Base-by-base conservation (phyloP, 1,140 invertebrate genomes). In the Caerostris darwini region DNA sequence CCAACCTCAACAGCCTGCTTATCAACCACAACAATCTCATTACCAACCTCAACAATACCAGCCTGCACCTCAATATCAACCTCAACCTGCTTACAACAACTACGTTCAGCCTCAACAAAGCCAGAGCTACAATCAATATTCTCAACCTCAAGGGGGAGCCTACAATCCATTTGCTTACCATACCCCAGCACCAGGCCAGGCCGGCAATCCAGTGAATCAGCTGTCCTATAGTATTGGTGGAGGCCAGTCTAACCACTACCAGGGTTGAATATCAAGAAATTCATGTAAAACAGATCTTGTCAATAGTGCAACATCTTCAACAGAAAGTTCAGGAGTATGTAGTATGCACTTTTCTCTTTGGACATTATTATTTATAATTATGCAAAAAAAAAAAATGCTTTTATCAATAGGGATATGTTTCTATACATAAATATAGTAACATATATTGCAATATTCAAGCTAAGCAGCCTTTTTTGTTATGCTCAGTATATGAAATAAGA, bases 31-130 rank as follows among this genome's bases (percentile, higher is more conserved):
- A 57, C 92, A 85, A 6, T 61, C 85, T 67, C 87, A 88, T 56
- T 19, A 93, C 14, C 34, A 85, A 5, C 82, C 82, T 3, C 82
- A 56, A 58, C 83, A 93, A 56, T 67, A 86, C 54, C 85, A 77
- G n/a, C 82, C 83, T 14, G 17, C 81, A 3, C 67, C 56, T 19
- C 91, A 93, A 19, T 93, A 92, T 77, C 90, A 91, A 12, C 90
- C 90, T 3, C 90, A 92, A 14, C 81, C 90, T 5, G 54, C n/a
- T 19, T 92, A 92, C 81, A 93, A 93, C 92, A 94, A 94, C 69
- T 94, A 94, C 64, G 92, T 94, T 7, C 92, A 94, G 86, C 92
- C 92, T 64, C 92, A 94, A 14, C 92, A 54, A 5, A 94, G 19
- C 57, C 92, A 94, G 1, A 56, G n/a, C 50, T 88, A 94, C 69